Base-by-base conservation (phyloP, 53 echinoderm and acorn worm species). In the Apostichopus leukothele region DNA sequence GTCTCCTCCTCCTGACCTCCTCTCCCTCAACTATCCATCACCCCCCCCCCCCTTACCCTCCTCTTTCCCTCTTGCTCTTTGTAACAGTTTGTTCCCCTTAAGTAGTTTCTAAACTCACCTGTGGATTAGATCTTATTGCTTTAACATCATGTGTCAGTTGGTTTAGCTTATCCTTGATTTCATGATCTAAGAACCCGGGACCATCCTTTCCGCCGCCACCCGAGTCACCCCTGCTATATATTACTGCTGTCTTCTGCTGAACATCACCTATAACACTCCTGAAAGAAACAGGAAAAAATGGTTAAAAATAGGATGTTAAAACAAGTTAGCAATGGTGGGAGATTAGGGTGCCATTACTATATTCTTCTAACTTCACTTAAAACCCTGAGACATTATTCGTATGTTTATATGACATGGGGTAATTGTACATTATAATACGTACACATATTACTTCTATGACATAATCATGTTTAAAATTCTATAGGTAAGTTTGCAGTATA, bases 201-300 rank as follows among this genome's bases (percentile, higher is more conserved):
- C 74, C 76, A 91, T 90, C 57, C 83, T 80, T 51, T 79, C 88
- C 39, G 39, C 88, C 39, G 39, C 92, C 79, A 60, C 75, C 53
- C 84, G 83, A 54, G 60, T 78, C 67, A 88, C 91, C 83, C 53
- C 90, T 93, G 39, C 67, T 92, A 53, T 98, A 94, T 74, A 98
- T 91, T 12, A 90, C 73, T 54, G 89, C 89, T 50, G 98, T 93
- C 78, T 98, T 98, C 73, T 90, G 87, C 78, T 98, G 98, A 2
- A 98, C 95, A 86, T 98, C 98, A 12, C 95, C 94, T 78, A 98
- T 89, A 67, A 94, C 89, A 90, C 76, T 83, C 84, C 98, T 98
- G 89, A 4, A 67, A 86, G 50, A 74, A 16, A 73, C 9, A 86
- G 10, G 51, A 61, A 3, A 39, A 39, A 39, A 1, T 0, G 39